phyloP scores from a whole-genome alignment of 2,797 vertebrate genomes.

The Chaetophractus vellerosus region DNA sequence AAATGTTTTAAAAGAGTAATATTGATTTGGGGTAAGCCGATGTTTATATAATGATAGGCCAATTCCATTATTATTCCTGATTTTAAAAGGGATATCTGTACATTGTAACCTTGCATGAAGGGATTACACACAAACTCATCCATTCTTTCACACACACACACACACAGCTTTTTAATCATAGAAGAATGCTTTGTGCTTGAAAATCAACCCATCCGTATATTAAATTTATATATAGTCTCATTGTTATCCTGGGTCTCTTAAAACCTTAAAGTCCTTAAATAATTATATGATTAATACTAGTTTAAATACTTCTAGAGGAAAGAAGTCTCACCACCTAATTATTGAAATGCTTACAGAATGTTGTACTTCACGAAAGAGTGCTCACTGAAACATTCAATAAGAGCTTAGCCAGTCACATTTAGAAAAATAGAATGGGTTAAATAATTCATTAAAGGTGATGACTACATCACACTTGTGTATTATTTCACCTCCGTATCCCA shows the following conservation, averaged over 20 bases:
- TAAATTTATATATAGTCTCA: neutral
- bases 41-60: neutral
- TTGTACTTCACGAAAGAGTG: neutral
- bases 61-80: neutral
- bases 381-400: neutral
- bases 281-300: neutral
- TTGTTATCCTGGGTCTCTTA: neutral
- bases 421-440: neutral
- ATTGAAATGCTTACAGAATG: neutral
- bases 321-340: rapidly evolving
- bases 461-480: neutral
- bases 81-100: neutral
- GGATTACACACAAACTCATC: neutral
- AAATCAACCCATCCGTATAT: neutral
- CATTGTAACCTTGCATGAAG: neutral
- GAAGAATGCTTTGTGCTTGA: neutral
- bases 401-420: neutral
- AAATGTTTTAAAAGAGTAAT: neutral
- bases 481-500: neutral
- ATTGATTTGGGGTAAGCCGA: neutral
- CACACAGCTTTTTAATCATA: neutral
- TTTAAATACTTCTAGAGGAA: neutral
- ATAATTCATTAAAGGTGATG: neutral
- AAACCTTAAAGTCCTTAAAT: neutral
- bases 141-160: neutral